These are phyloP conservation scores for Mugil cephalus DNA, from an alignment of 2,113 vertebrate species.

Conservation along the genomic window DNA sequence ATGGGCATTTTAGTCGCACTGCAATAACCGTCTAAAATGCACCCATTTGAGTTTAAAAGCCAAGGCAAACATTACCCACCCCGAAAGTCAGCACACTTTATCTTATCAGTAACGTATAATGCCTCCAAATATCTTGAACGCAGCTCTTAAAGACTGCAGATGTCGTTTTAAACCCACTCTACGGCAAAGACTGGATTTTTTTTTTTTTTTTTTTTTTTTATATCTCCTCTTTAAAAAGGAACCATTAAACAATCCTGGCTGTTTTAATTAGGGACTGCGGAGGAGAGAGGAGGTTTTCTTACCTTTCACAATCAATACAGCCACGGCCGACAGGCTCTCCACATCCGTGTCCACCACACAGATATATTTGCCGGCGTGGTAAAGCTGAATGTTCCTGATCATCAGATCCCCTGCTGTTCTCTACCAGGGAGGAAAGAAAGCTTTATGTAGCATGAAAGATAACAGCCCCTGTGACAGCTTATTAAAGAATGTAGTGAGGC, in stretches of 20 bases:
- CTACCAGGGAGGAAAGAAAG: constrained; percentile 76
- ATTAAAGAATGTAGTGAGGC: constrained; percentile 68
- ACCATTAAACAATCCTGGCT: constrained; percentile 42
- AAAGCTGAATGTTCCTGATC: constrained; percentile 95
- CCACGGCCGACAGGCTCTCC: constrained; percentile 92
- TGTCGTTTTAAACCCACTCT: constrained; percentile 24
- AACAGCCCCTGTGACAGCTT: constrained; percentile 72
- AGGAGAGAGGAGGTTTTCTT: constrained; percentile 64
- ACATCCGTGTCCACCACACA: constrained; percentile 92
- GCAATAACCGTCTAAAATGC: constrained; percentile 40
- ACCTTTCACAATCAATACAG: constrained; percentile 93
- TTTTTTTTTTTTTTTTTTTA: neutral
- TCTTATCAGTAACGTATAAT: constrained; percentile 30
- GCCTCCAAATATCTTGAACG: neutral
- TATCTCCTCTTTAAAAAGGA: neutral
- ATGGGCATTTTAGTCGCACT: constrained; percentile 8
- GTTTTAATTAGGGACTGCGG: constrained; percentile 64
- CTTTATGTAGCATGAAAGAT: constrained; percentile 75
- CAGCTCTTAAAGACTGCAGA: constrained; percentile 26
- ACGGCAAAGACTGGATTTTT: constrained; percentile 14
- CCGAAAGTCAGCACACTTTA: constrained; percentile 24
- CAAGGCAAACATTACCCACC: constrained; percentile 24
- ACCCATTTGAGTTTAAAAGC: constrained; percentile 46
- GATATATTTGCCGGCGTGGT: constrained; percentile 91
- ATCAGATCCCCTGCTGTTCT: constrained; percentile 92